Conservation (phyloP, 2,888 invertebrate genomes). For the Anthoptus insignis region DNA sequence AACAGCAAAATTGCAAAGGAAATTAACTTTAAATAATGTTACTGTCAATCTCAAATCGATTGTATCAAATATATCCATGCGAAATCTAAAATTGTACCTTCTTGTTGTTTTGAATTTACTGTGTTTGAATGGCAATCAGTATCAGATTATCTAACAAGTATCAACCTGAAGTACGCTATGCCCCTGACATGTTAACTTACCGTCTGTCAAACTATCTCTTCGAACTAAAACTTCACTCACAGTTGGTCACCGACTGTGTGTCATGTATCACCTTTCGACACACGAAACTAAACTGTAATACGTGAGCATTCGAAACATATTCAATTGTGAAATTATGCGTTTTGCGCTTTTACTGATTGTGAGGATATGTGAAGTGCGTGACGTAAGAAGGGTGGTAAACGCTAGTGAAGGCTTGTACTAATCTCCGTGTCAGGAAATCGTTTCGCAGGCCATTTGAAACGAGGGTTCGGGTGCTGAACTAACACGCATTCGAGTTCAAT, state of each 20-base stretch:
- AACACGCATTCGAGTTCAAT: conserved; percentile 82
- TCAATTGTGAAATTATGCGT: conserved; percentile 55
- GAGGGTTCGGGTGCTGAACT: conserved; percentile 73
- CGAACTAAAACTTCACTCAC: conserved; percentile 58
- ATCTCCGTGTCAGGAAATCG: conserved; percentile 87
- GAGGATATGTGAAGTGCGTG: conserved; percentile 78
- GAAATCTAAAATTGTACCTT: conserved; percentile 24
- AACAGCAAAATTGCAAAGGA: too few relatives aligned
- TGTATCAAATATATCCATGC: conserved; percentile 22
- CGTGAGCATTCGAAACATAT: conserved; percentile 32
- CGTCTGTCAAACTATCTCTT: conserved; percentile 83
- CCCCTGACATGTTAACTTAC: conserved; percentile 85
- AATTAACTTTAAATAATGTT: background rate
- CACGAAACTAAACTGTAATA: conserved; percentile 63
- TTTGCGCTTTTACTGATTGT: conserved; percentile 67
- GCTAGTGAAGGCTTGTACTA: conserved; percentile 86
- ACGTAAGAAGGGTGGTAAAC: conserved; percentile 84
- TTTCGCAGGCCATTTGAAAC: conserved; percentile 86
- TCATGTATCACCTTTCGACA: conserved; percentile 35
- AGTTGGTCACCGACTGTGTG: conserved; percentile 8
- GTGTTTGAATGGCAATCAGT: conserved; percentile 66
- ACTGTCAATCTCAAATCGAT: conserved; percentile 25
- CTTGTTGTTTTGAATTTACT: conserved; percentile 26
- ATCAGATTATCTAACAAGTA: conserved; percentile 74
- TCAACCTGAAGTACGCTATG: conserved; percentile 63